Base-by-base conservation (phyloP, 2,888 invertebrate genomes). In the Conus canariensis region DNA sequence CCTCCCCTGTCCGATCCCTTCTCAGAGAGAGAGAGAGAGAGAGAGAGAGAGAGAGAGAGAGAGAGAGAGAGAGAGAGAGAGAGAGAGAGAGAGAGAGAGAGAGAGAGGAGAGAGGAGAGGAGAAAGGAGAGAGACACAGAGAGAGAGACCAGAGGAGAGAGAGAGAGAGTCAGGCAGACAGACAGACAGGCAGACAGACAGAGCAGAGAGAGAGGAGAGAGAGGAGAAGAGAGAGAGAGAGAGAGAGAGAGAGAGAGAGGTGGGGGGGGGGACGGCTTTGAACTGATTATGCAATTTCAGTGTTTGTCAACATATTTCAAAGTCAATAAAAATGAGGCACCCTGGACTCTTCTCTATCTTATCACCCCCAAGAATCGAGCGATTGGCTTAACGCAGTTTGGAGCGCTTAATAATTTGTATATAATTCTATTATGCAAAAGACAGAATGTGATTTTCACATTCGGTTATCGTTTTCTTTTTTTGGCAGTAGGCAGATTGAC, bases 141-240 rank as follows among this genome's bases (percentile, higher is more conserved):
- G 30, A 80, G 80, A 80, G 19, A 80, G 80, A 30, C n/a, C n/a
- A n/a, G n/a, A n/a, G n/a, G 60, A 64, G 60, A 64, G 60, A 64
- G 60, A 64, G 60, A 64, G 60, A 64, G 60, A 64, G 2, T 30
- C 30, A 80, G 19, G 4, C 12, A 30, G 60, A 64, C 12, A 64
- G 60, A 3, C 12, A 64, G 60, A 64, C 12, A 64, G 16, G 6
- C 12, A 64, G 64, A 64, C 12, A 64, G 64, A 64, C 12, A 64
- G 64, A 64, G 64, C 12, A 80, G 45, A 30, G 80, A 80, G 30
- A 30, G 80, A 19, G 19, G 80, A 19, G 19, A 22, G 22, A 19
- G 19, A 22, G 22, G 80, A 60, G 60, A 60, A 64, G 60, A 64
- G 80, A 80, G 80, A 80, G 80, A 80, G 80, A 80, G 80, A 80